Percentiles rank a stretch among this genome's conserved stretches.
phyloP scores from a whole-genome alignment of 2,113 vertebrate genomes.

The Heterotilapia buettikoferi region DNA sequence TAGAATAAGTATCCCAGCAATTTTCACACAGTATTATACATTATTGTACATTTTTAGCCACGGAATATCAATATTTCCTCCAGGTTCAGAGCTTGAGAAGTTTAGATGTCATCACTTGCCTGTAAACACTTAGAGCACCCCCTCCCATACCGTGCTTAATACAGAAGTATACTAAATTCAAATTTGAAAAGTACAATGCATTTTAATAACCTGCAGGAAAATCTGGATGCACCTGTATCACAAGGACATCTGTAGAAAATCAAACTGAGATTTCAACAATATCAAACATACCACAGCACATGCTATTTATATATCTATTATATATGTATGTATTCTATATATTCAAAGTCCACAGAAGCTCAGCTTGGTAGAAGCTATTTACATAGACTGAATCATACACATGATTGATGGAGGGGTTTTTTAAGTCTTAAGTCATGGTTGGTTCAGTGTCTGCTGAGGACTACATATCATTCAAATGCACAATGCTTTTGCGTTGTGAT shows the following conservation, averaged over 20 bases:
- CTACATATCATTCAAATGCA: constrained; percentile 38
- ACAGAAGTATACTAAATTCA: background rate
- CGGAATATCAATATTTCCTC: background rate
- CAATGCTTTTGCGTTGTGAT: constrained; percentile 30
- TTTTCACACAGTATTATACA: background rate
- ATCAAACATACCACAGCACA: background rate
- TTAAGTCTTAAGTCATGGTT: constrained; percentile 34
- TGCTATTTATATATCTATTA: background rate
- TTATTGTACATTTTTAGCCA: background rate
- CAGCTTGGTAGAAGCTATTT: background rate
- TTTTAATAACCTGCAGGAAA: constrained; percentile 1
- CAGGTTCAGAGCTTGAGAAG: background rate
- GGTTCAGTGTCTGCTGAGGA: constrained; percentile 15
- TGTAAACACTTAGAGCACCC: background rate
- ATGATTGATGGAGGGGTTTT: constrained; percentile 37
- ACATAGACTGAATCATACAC: constrained; percentile 14
- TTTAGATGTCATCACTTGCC: background rate
- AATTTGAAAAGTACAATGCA: background rate
- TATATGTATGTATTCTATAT: constrained; percentile 25
- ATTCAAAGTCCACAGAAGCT: background rate
- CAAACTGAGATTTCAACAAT: background rate
- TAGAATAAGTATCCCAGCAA: background rate
- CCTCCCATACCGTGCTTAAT: background rate
- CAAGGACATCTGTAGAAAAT: constrained; percentile 7
- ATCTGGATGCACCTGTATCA: background rate